Evolutionary conservation across 2,113 vertebrate species (phyloP), one percentile per base, ranked within the genome.

Genomic region (Microcebus murinus): DNA sequence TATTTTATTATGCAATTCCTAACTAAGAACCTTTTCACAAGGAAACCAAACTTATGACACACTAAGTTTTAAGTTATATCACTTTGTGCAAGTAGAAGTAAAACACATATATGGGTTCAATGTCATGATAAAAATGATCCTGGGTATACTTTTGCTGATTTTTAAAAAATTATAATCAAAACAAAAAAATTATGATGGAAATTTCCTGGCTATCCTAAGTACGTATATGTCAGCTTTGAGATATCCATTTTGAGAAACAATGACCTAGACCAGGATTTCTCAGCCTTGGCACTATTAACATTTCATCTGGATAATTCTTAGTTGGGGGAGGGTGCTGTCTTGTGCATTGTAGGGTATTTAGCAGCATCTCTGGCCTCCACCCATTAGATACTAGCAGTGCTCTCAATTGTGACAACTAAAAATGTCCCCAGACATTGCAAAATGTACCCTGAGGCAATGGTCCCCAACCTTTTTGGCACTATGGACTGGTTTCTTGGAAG

Each of bases 61-160:
- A n/a, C 87, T 87, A 96, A 68, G 29, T 63, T 84, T 90, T 92
- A 83, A 71, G 45, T 81, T 39, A 39, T 82, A 57, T 17, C 20
- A 90, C n/a, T 63, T 83, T 48, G 4, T 80, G 67, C 17, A n/a
- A 91, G 25, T 34, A 48, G 50, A 95, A 71, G 21, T 96, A 8
- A 77, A 42, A 42, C 45, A 85, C 2, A 52, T n/a, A 79, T 17
- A 59, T 85, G 55, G 71, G 2, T 93, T 73, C 50, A 81, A 73
- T 48, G n/a, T 91, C 45, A 29, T 91, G 45, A n/a, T 82, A 67
- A 71, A 88, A 95, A 79, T 96, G 59, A 67, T 88, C 10, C 9
- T 59, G 70, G 93, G 59, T 80, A 61, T 84, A 59, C 71, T 59
- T 88, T 76, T 4, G 4, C 74, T 89, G 45, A 80, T 79, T 74